Base-by-base conservation (phyloP, 2,797 vertebrate genomes). In the Gouania willdenowi region DNA sequence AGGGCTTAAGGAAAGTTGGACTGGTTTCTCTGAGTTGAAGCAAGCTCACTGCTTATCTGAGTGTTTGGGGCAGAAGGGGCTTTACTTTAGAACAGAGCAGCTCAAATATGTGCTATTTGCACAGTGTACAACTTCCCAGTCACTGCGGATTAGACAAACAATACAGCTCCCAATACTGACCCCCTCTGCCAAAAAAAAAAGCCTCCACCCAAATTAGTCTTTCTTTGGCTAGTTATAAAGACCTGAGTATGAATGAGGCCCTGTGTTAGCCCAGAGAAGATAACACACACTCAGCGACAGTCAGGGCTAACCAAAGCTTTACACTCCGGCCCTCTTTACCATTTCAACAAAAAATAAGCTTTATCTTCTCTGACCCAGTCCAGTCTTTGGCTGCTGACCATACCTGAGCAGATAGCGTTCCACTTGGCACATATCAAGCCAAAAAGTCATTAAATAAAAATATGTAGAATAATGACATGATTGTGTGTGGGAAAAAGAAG, bases 91-190 rank as follows among this genome's bases (percentile, higher is more conserved):
- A 52, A 60, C 54, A 48, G 77, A 66, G 71, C 82, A 79, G 64
- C 81, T 84, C 77, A 86, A 84, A 87, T 82, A 85, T 80, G 77
- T 80, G 54, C 54, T 87, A 85, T 87, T 85, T 88, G 81, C 81
- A 79, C 77, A 81, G 72, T 55, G 80, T 82, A 86, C 82, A 84
- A 86, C 84, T 86, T 86, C 78, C 79, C 83, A 87, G 85, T 87
- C 77, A 85, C 71, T 80, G 73, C 63, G 80, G 82, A 87, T 87
- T 87, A 87, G 66, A 61, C 82, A 86, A 87, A 87, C 82, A 86
- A 88, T 86, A 61, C 75, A 37, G 53, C 70, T 63, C 76, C 75
- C 75, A 70, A 71, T 41, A 34, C 60, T 63, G 45, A n/a, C 71
- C 65, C 64, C 74, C 71, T 53, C 72, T 15, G n/a, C 52, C 42